These are phyloP conservation scores for Hydractinia symbiolongicarpus DNA, from an alignment of 30 jellyfish, hydroid and myxozoan genomes.

Conservation along the genomic window DNA sequence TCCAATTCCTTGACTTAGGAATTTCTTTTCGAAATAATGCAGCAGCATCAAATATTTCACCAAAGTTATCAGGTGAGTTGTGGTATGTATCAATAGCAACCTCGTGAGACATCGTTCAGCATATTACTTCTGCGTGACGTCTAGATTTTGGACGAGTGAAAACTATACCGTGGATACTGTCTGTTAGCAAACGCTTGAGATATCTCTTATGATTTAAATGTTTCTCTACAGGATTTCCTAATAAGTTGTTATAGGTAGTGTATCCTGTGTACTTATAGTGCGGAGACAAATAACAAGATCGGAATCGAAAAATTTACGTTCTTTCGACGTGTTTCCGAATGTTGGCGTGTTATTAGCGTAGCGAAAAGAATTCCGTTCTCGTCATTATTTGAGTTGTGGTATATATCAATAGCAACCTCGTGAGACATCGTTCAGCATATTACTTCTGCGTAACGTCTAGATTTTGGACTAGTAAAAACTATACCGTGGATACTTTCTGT, in stretches of 20 bases:
- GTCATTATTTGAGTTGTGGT: neutral
- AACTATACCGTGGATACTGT: slow-evolving; percentile 1
- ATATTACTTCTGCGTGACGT: slow-evolving; percentile 5
- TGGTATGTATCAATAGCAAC: neutral
- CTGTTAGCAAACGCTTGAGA: slow-evolving; percentile 12
- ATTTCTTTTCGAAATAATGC: neutral
- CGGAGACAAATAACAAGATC: too few relatives aligned
- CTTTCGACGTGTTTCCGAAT: too few relatives aligned
- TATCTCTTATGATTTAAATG: neutral
- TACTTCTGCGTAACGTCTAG: slow-evolving; percentile 1
- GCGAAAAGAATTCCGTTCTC: too few relatives aligned
- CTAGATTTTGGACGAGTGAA: slow-evolving; percentile 12
- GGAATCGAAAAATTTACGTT: too few relatives aligned
- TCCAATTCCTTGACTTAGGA: slow-evolving; percentile 3
- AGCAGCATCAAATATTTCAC: slow-evolving; percentile 13
- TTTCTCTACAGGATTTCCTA: neutral
- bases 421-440: neutral
- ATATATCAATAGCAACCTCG: neutral
- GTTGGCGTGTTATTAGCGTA: too few relatives aligned
- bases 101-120: neutral
- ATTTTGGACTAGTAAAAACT: neutral
- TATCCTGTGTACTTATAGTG: too few relatives aligned
- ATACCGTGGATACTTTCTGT: neutral
- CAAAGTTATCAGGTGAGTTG: neutral
- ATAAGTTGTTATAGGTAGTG: neutral